phyloP scores from a whole-genome alignment of 2,113 vertebrate genomes.

The Cinclus mexicanus region DNA sequence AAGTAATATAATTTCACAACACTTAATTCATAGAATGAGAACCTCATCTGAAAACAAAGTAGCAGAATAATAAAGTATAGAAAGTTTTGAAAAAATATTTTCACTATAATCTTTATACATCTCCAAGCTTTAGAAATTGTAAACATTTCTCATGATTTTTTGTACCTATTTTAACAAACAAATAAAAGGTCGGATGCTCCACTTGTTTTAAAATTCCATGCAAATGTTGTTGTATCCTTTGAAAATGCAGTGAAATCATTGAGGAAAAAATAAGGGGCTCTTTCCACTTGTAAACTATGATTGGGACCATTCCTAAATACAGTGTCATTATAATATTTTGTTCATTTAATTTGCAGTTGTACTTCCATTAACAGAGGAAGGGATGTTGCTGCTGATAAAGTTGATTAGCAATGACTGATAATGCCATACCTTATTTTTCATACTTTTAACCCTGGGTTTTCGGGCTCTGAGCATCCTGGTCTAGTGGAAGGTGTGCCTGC shows the following conservation, averaged over 20 bases:
- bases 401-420: background rate
- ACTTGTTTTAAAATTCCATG: background rate
- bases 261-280: rapidly evolving
- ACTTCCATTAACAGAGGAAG: background rate
- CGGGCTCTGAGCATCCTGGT: background rate
- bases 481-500: background rate
- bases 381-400: background rate
- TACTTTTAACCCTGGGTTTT: background rate
- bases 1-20: background rate
- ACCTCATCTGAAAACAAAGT: background rate
- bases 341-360: background rate
- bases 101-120: background rate
- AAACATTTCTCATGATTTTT: background rate
- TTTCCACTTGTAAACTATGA: background rate
- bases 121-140: background rate
- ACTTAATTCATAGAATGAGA: background rate
- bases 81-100: background rate
- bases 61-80: background rate
- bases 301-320: background rate
- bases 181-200: background rate
- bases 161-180: background rate
- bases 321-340: background rate
- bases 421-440: background rate
- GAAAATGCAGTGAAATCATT: background rate
- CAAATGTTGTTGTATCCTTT: background rate